phyloP scores from a whole-genome alignment of 2,888 invertebrate genomes.

The Diadegma fenestrale region DNA sequence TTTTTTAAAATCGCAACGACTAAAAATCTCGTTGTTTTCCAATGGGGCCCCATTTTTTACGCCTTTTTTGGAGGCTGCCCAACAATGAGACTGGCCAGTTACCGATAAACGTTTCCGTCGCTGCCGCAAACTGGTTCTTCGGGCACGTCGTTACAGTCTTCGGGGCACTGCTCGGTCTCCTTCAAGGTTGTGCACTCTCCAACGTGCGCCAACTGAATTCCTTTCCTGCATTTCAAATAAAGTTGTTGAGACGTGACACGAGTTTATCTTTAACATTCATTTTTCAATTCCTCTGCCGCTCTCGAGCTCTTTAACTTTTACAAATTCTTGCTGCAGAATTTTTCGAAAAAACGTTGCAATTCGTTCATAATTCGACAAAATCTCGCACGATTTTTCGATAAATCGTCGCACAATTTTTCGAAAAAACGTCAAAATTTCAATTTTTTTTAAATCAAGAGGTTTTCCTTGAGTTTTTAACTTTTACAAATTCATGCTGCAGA shows the following conservation, averaged over 20 bases:
- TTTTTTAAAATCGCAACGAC: not conserved
- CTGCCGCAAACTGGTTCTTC: slow-evolving; percentile 94
- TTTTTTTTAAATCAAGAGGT: not conserved
- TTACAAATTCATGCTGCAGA: not conserved
- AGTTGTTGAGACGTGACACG: slow-evolving; percentile 31
- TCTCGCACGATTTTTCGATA: not conserved
- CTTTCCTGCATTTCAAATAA: slow-evolving; percentile 87
- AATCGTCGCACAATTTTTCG: no score
- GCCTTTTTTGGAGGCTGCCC: slow-evolving; percentile 22
- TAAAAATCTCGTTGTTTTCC: slow-evolving; percentile 14
- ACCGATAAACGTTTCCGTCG: slow-evolving; percentile 95
- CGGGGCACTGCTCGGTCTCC: slow-evolving; percentile 88
- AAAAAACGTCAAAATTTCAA: no score
- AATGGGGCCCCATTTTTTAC: not conserved
- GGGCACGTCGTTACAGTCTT: slow-evolving; percentile 87
- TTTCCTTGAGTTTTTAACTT: not conserved
- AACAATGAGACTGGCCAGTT: slow-evolving; percentile 68
- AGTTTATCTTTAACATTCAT: slow-evolving; percentile 8
- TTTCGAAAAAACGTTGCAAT: not conserved
- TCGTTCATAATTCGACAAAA: not conserved
- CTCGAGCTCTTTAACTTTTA: not conserved
- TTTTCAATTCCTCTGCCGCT: not conserved
- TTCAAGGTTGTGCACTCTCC: slow-evolving; percentile 93
- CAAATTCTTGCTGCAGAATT: not conserved
- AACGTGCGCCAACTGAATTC: slow-evolving; percentile 94